Evolutionary conservation across 2,797 vertebrate species (phyloP).

Genomic region (Malacoctenus gilli): DNA sequence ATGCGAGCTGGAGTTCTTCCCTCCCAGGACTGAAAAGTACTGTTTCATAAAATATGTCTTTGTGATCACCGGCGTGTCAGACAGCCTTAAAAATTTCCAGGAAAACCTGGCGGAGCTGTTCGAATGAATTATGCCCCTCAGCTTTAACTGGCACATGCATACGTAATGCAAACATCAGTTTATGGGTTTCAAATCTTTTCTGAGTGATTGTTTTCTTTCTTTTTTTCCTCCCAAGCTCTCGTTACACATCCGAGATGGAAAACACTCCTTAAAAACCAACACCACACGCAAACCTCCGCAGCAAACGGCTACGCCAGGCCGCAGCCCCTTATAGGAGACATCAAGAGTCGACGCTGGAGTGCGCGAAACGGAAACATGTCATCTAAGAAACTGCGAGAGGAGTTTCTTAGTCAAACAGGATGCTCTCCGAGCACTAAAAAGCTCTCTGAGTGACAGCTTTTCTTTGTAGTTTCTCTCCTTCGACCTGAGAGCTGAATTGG

Average conservation of each 20-base stretch:
- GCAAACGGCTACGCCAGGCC: slow-evolving; percentile 8
- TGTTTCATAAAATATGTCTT: slow-evolving; percentile 45
- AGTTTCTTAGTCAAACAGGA: slow-evolving; percentile 23
- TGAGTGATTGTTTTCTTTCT: slow-evolving; percentile 16
- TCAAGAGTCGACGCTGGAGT: slow-evolving; percentile 18
- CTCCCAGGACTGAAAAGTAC: slow-evolving; percentile 21
- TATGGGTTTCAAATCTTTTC: slow-evolving; percentile 2
- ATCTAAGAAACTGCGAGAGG: slow-evolving; percentile 11
- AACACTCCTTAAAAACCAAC: slow-evolving; percentile 18
- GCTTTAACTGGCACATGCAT: slow-evolving; percentile 5
- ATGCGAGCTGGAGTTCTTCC: slow-evolving; percentile 36
- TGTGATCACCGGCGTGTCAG: slow-evolving; percentile 34
- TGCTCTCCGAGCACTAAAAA: slow-evolving; percentile 8
- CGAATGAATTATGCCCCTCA: too few relatives aligned
- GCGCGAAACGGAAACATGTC: slow-evolving; percentile 31
- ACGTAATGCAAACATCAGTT: slow-evolving; percentile 11
- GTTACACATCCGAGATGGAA: slow-evolving; percentile 17
- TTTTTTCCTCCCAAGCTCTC: slow-evolving; percentile 13
- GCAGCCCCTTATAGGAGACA: slow-evolving; percentile 32
- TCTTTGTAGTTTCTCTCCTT: slow-evolving; percentile 1
- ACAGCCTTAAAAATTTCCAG: slow-evolving; percentile 26
- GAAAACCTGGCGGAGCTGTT: slow-evolving; percentile 19
- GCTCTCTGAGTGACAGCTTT: slow-evolving; percentile 15
- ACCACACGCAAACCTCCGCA: slow-evolving; percentile 5
- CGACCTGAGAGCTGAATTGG: slow-evolving; percentile 30